Percentiles rank a stretch among this genome's conserved stretches.
Conservation (phyloP, 2,113 vertebrate species). For the Anolis sagrei region DNA sequence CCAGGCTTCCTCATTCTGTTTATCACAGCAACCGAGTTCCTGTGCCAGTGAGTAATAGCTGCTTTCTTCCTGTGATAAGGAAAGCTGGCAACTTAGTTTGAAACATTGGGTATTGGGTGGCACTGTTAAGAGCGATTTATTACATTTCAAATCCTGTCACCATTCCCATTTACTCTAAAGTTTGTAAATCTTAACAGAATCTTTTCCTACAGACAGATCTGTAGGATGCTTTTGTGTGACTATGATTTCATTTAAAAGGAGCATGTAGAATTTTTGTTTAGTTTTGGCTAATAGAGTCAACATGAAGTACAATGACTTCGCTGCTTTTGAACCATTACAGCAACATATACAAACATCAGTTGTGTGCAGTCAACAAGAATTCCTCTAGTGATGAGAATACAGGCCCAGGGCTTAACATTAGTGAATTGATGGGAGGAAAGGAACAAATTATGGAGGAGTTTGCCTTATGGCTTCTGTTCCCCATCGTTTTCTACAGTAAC, state of each 20-base stretch:
- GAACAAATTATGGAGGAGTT: slow-evolving; percentile 46
- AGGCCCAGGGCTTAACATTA: slow-evolving; percentile 36
- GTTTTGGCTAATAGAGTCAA: slow-evolving; percentile 35
- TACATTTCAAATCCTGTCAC: not conserved
- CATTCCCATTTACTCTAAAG: not conserved
- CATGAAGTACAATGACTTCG: slow-evolving; percentile 23
- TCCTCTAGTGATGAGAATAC: slow-evolving; percentile 42
- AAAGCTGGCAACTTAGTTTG: not conserved
- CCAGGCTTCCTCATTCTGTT: not conserved
- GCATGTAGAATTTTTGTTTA: slow-evolving; percentile 38
- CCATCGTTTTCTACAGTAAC: slow-evolving; percentile 51
- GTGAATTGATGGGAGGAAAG: slow-evolving; percentile 58
- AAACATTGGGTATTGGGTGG: not conserved
- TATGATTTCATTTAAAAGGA: slow-evolving; percentile 26
- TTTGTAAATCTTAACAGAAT: slow-evolving; percentile 38
- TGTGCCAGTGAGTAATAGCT: not conserved
- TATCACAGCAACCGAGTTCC: too few relatives aligned
- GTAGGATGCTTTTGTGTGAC: slow-evolving; percentile 40
- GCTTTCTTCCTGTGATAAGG: not conserved
- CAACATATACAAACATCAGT: slow-evolving; percentile 50
- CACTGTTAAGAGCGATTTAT: not conserved
- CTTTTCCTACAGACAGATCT: slow-evolving; percentile 27
- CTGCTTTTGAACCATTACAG: slow-evolving; percentile 43
- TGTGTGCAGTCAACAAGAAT: slow-evolving; percentile 52
- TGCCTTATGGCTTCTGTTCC: slow-evolving; percentile 60